Evolutionary conservation across 2,797 vertebrate species (phyloP).

Genomic region (Tokudaia muenninki): DNA sequence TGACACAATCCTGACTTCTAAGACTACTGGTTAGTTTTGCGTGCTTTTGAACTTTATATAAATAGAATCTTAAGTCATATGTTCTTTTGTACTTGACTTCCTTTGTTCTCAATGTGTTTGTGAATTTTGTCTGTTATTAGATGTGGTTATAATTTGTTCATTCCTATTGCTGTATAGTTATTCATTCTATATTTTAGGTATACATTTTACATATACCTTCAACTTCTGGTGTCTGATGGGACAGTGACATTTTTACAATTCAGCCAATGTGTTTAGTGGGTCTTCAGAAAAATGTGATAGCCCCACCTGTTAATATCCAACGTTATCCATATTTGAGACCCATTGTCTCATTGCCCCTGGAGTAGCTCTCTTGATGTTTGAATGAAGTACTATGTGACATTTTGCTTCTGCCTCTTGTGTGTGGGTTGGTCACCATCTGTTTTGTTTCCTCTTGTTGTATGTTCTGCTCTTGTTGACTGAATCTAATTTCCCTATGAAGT

Average conservation of each 20-base stretch:
- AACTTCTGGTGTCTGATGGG: background rate
- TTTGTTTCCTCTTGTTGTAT: constrained; percentile 6
- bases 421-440: background rate
- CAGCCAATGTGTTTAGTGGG: background rate
- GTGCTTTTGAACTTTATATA: constrained; percentile 54
- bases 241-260: background rate
- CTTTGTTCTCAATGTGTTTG: background rate
- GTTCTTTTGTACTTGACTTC: constrained; percentile 20
- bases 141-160: background rate
- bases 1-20: constrained; percentile 20
- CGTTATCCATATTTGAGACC: background rate
- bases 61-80: constrained; percentile 12
- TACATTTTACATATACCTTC: constrained; percentile 1
- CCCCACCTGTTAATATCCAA: background rate
- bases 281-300: background rate
- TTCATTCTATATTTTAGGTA: background rate
- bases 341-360: background rate
- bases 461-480: constrained; percentile 8
- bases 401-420: constrained; percentile 46
- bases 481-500: constrained; percentile 7
- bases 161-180: background rate
- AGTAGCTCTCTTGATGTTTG: background rate
- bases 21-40: constrained; percentile 5
- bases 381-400: background rate
- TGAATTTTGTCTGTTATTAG: background rate